Evolutionary conservation across 2,888 invertebrate genomes (phyloP).

Genomic region (Anodontia alba): DNA sequence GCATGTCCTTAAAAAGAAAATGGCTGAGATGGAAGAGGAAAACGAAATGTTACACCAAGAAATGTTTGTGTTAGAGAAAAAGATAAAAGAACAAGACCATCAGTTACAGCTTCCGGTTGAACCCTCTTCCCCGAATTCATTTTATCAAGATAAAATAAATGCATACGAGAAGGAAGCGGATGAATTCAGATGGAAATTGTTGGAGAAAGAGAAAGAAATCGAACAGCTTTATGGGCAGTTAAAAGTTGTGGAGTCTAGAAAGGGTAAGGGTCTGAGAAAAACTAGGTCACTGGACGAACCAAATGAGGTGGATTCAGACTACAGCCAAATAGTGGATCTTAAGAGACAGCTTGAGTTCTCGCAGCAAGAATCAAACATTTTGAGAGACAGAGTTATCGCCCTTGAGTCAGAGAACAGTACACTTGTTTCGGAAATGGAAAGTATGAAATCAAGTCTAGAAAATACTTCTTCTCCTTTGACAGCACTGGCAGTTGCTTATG

Average conservation of each 20-base stretch:
- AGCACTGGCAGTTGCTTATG: slow-evolving; percentile 41
- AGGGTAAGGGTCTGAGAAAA: slow-evolving; percentile 68
- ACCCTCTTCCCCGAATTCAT: slow-evolving; percentile 71
- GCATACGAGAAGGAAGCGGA: slow-evolving; percentile 89
- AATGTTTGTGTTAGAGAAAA: slow-evolving; percentile 68
- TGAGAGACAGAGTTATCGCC: slow-evolving; percentile 88
- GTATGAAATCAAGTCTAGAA: slow-evolving; percentile 24
- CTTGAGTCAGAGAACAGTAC: slow-evolving; percentile 86
- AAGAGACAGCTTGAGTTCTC: slow-evolving; percentile 91
- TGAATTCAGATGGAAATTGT: slow-evolving; percentile 90
- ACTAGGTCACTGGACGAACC: slow-evolving; percentile 83
- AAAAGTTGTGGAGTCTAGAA: slow-evolving; percentile 46
- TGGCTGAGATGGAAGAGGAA: slow-evolving; percentile 93
- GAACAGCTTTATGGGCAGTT: slow-evolving; percentile 88
- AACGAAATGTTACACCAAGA: slow-evolving; percentile 87
- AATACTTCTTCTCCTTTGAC: neutral
- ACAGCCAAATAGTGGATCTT: slow-evolving; percentile 87
- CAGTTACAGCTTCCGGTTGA: slow-evolving; percentile 53
- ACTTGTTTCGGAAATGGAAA: slow-evolving; percentile 63
- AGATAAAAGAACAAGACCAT: slow-evolving; percentile 68
- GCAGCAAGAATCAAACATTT: slow-evolving; percentile 88
- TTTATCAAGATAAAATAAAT: slow-evolving; percentile 88
- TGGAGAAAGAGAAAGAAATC: slow-evolving; percentile 92
- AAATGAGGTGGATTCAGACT: slow-evolving; percentile 83
- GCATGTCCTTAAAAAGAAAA: slow-evolving; percentile 92